Base-by-base conservation (phyloP, 2,888 invertebrate genomes). In the Caenorhabditis angaria region DNA sequence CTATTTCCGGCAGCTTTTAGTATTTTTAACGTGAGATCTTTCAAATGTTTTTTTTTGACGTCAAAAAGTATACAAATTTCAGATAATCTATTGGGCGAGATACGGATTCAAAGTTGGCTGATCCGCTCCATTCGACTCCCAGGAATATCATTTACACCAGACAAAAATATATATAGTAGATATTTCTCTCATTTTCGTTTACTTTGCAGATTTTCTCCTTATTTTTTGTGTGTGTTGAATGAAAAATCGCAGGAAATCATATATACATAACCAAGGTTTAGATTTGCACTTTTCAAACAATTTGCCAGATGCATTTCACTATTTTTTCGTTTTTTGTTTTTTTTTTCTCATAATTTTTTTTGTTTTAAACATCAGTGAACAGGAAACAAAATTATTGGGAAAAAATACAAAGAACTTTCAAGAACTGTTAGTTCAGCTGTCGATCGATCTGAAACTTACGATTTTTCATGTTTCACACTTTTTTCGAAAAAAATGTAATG, bases 1-100 rank as follows among this genome's bases (percentile, higher is more conserved):
- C 47, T 60, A 6, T 80, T 80, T 51, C 80, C 80, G n/a, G 77
- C 80, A 5, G 80, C 66, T 29, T 80, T 77, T 65, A 75, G 75
- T 41, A 71, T 80, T 55, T 80, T 80, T 58, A 80, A 80, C 47
- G 80, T 80, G 28, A 59, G 60, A 48, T 22, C 3, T 14, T 22
- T 27, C 20, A 10, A 12, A 29, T 51, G 12, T 48, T 48, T n/a
- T n/a, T n/a, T 48, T 29, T 2, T 47, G 41, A 63, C 35, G 5
- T 47, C 28, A 35, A 22, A n/a, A 27, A 5, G 27, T 35, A 10
- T 50, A 41, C 25, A 54, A 55, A 29, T 48, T 77, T 63, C 69
- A 79, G 75, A 79, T 79, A 55, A 61, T 75, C 56, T 77, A 77
- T 63, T 79, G 79, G 77, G 75, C 77, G 1, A 65, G 74, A 22